Evolutionary conservation across 2,888 invertebrate species (phyloP).

Genomic region (Nowickia ferox): DNA sequence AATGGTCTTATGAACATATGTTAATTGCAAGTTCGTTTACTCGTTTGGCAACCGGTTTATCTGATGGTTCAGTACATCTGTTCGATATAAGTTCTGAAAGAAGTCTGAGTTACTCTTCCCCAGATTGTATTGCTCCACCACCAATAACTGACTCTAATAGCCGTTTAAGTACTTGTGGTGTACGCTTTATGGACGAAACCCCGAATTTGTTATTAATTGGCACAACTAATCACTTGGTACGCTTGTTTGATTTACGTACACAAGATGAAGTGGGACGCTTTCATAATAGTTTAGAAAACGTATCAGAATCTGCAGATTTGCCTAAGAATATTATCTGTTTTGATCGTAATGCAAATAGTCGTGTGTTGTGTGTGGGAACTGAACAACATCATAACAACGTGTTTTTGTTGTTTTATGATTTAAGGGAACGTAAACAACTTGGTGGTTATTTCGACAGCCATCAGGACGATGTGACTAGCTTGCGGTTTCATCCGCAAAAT

Average conservation of each 20-base stretch:
- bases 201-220: conserved; percentile 78
- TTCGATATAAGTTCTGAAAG: conserved; percentile 83
- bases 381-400: conserved; percentile 88
- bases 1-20: background rate
- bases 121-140: conserved; percentile 63
- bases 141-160: background rate
- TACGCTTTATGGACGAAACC: conserved; percentile 79
- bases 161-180: conserved; percentile 75
- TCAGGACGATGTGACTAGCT: conserved; percentile 89
- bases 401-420: conserved; percentile 92
- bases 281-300: conserved; percentile 57
- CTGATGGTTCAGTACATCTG: conserved; percentile 84
- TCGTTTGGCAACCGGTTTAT: conserved; percentile 84
- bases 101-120: conserved; percentile 75
- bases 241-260: conserved; percentile 82
- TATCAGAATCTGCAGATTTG: conserved; percentile 23
- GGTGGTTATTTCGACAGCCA: conserved; percentile 94
- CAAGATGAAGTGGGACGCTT: conserved; percentile 82
- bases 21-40: conserved; percentile 76
- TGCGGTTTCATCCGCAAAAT: conserved; percentile 89
- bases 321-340: conserved; percentile 87
- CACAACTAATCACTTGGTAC: conserved; percentile 77
- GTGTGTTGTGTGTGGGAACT: conserved; percentile 90
- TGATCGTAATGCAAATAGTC: conserved; percentile 89
- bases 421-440: conserved; percentile 85